Conservation (phyloP, 2,113 vertebrate species). For the Hypomesus transpacificus region DNA sequence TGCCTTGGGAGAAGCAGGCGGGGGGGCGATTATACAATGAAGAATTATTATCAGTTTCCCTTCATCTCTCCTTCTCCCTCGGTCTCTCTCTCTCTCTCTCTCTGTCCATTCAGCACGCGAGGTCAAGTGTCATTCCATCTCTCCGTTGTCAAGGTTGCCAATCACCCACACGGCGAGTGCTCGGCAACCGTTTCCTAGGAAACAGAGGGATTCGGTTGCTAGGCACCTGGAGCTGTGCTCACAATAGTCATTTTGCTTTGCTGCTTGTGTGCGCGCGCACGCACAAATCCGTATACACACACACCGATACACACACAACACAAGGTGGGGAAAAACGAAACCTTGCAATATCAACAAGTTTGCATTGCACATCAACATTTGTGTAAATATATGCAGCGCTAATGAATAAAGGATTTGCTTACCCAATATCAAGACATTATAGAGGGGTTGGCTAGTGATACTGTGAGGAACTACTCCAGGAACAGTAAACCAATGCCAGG, state of each 20-base stretch:
- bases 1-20: conserved; percentile 57
- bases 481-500: conserved; percentile 48
- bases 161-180: conserved; percentile 72
- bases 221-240: conserved; percentile 75
- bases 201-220: conserved; percentile 74
- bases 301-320: conserved; percentile 39
- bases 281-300: conserved; percentile 25
- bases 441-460: conserved; percentile 28
- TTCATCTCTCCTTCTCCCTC: conserved; percentile 29
- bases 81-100: conserved; percentile 44
- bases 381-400: conserved; percentile 30
- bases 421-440: conserved; percentile 45
- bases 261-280: conserved; percentile 62
- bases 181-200: conserved; percentile 76
- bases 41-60: conserved; percentile 65
- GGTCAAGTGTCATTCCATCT: conserved; percentile 70
- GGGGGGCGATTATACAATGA: conserved; percentile 67
- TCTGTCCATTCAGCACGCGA: conserved; percentile 65
- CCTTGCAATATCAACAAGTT: conserved; percentile 61
- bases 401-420: conserved; percentile 50
- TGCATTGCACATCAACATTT: conserved; percentile 35
- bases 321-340: conserved; percentile 1
- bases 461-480: neutral
- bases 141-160: conserved; percentile 75
- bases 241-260: conserved; percentile 75